These are phyloP conservation scores for Arbacia lixula DNA, from an alignment of 53 echinoderm and acorn worm genomes.

Conservation along the genomic window DNA sequence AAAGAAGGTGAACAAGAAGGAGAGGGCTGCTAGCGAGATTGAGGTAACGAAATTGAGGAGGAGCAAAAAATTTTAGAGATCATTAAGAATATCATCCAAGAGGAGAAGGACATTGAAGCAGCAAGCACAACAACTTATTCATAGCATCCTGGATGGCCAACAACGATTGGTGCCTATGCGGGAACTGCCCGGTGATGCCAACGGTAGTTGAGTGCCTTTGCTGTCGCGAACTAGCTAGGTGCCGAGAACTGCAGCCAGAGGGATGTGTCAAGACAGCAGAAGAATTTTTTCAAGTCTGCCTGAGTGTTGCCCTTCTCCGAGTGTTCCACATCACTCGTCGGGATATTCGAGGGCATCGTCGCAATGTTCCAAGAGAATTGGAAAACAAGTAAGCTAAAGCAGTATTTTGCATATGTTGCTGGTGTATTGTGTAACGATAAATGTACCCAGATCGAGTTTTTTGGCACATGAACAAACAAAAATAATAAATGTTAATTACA, in stretches of 20 bases:
- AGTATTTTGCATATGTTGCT: too few relatives aligned
- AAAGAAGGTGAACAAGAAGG: not conserved
- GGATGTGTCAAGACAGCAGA: not conserved
- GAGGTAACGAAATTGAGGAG: constrained; percentile 18
- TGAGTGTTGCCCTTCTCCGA: not conserved
- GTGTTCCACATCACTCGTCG: not conserved
- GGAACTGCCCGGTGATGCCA: constrained; percentile 46
- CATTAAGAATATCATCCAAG: constrained; percentile 8
- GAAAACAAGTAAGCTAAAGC: not conserved
- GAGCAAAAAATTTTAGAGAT: not conserved
- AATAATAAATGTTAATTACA: too few relatives aligned
- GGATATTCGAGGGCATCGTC: constrained; percentile 20
- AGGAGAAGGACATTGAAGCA: not conserved
- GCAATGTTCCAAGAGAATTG: not conserved
- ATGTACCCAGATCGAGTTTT: too few relatives aligned
- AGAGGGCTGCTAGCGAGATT: constrained; percentile 33
- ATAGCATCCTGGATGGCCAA: constrained; percentile 5
- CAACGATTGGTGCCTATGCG: constrained; percentile 36
- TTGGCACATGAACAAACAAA: too few relatives aligned
- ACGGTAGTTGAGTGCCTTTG: constrained; percentile 30
- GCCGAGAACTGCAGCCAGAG: not conserved
- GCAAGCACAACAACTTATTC: not conserved
- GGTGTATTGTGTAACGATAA: too few relatives aligned
- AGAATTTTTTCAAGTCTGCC: constrained; percentile 3
- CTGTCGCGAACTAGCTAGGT: constrained; percentile 1